Conservation (phyloP, 2,888 invertebrate genomes). For the Dimorphilus gyrociliatus region DNA sequence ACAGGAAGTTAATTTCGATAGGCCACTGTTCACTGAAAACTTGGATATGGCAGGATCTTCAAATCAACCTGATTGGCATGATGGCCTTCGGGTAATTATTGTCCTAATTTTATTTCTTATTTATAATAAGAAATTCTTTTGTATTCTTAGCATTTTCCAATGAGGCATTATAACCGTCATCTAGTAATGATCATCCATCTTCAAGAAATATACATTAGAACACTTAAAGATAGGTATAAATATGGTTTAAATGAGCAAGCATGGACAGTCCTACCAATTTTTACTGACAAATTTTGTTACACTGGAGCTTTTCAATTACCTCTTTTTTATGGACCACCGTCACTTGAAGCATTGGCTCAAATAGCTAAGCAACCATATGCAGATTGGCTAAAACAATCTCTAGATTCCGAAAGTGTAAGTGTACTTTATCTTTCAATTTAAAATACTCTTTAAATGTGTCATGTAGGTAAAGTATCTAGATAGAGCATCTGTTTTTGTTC, state of each 20-base stretch:
- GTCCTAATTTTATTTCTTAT: not conserved
- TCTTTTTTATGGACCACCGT: conserved; percentile 25
- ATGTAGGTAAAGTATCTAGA: conserved; percentile 23
- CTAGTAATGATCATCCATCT: conserved; percentile 27
- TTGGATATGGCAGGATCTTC: conserved; percentile 24
- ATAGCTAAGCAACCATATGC: conserved; percentile 24
- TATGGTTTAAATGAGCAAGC: conserved; percentile 32
- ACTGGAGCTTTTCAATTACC: conserved; percentile 30
- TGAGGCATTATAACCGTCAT: conserved; percentile 23
- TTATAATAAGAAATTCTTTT: not conserved
- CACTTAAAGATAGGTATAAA: conserved; percentile 27
- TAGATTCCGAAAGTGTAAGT: conserved; percentile 20
- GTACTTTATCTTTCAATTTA: not conserved
- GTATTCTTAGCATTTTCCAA: conserved; percentile 21
- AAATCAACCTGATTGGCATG: conserved; percentile 27
- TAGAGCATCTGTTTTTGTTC: conserved; percentile 25
- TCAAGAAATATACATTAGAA: conserved; percentile 26
- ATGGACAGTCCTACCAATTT: conserved; percentile 31
- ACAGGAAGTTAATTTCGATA: conserved; percentile 29
- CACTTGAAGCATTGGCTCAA: conserved; percentile 22
- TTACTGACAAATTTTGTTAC: conserved; percentile 25
- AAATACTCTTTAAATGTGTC: not conserved
- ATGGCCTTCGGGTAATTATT: conserved; percentile 25
- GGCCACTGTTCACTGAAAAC: conserved; percentile 23
- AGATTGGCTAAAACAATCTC: conserved; percentile 25